These are phyloP conservation scores for Amphipoea lucens DNA, from an alignment of 2,888 invertebrate genomes.

Conservation along the genomic window DNA sequence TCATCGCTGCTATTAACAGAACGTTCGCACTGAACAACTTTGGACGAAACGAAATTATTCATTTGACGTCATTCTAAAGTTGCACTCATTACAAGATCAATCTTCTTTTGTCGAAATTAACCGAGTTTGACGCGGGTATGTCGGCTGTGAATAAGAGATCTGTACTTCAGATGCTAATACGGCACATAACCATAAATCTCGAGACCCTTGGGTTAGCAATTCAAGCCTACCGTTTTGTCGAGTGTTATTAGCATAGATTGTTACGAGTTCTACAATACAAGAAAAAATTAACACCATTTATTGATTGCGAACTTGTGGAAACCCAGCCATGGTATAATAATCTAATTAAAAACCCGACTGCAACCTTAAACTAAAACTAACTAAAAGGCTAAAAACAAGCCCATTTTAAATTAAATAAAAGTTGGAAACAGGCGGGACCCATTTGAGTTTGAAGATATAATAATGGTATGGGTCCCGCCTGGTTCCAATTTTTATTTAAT, in stretches of 20 bases:
- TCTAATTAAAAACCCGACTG: too few species aligned
- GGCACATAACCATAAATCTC: constrained; percentile 32
- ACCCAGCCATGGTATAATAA: too few species aligned
- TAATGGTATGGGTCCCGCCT: too few species aligned
- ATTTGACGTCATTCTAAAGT: constrained; percentile 51
- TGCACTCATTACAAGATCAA: constrained; percentile 43
- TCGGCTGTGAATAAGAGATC: constrained; percentile 28
- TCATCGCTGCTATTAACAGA: constrained; percentile 51
- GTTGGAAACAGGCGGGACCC: too few species aligned
- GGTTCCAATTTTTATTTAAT: too few species aligned
- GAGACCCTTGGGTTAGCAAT: constrained; percentile 31
- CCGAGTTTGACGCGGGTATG: constrained; percentile 20
- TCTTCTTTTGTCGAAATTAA: constrained; percentile 26
- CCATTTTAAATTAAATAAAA: too few species aligned
- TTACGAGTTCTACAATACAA: neutral
- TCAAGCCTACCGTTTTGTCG: constrained; percentile 11
- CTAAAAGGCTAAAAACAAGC: too few species aligned
- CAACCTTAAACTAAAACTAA: too few species aligned
- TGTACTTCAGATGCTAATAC: constrained; percentile 29
- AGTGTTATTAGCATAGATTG: constrained; percentile 23
- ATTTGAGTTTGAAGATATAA: too few species aligned
- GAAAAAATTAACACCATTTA: neutral
- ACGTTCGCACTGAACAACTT: constrained; percentile 43
- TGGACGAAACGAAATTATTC: constrained; percentile 49
- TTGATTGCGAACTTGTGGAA: neutral